Evolutionary conservation across 2,797 vertebrate species (phyloP).

Genomic region (Microcaecilia unicolor): DNA sequence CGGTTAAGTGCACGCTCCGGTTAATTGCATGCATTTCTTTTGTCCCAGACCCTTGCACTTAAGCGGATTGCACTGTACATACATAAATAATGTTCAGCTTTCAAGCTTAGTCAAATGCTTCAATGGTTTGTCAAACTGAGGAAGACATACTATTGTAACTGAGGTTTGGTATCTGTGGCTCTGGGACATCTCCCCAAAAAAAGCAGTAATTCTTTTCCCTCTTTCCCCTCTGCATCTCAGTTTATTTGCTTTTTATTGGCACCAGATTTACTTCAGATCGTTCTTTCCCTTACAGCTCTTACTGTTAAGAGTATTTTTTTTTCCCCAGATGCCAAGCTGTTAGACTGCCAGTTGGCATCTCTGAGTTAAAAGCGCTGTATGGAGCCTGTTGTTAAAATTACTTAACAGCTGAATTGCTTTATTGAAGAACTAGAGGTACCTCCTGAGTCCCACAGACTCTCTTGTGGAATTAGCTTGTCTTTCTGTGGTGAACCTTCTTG

Average conservation of each 20-base stretch:
- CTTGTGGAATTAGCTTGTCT: conserved; percentile 1
- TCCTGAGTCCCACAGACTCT: conserved; percentile 18
- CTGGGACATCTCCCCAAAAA: too few relatives aligned
- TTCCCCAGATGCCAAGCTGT: conserved; percentile 24
- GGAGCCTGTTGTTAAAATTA: conserved; percentile 18
- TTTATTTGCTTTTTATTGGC: not conserved
- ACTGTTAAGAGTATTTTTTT: not conserved
- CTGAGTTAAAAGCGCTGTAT: conserved; percentile 13
- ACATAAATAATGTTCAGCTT: too few relatives aligned
- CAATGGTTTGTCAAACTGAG: too few relatives aligned
- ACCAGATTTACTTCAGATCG: conserved; percentile 15
- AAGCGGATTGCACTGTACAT: too few relatives aligned
- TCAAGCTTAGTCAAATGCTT: too few relatives aligned
- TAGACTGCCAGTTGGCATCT: conserved; percentile 2
- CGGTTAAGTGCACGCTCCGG: too few relatives aligned
- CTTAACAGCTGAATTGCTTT: conserved; percentile 23
- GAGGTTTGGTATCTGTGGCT: too few relatives aligned
- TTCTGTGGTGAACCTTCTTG: conserved; percentile 12
- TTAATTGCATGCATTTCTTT: too few relatives aligned
- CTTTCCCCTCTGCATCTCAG: too few relatives aligned
- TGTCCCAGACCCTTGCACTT: too few relatives aligned
- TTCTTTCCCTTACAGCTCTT: conserved; percentile 8
- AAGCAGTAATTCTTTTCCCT: accelerated
- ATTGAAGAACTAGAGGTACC: conserved; percentile 5
- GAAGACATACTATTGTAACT: not conserved